Conservation (phyloP, 1,140 invertebrate genomes). For the Brachystomella parvula region DNA sequence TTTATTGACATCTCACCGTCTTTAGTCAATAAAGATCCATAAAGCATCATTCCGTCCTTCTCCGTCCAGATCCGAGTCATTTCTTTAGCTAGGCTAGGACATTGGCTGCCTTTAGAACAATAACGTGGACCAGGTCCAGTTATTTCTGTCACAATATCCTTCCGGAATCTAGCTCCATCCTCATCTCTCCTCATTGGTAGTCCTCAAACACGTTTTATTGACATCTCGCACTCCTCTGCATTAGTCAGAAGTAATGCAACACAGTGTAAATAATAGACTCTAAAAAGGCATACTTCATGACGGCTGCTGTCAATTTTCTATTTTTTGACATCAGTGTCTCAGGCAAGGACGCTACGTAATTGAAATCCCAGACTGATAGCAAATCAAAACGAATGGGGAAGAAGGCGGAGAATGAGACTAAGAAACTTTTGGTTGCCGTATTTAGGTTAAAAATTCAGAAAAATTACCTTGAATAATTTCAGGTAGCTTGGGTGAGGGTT, state of each 20-base stretch:
- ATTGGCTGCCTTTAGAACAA: too few species aligned
- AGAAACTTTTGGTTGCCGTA: background rate
- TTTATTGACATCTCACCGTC: background rate
- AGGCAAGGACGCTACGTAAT: background rate
- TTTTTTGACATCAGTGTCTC: background rate
- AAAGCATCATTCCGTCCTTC: background rate
- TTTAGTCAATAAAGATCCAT: too few species aligned
- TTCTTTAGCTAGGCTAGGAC: too few species aligned
- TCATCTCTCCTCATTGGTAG: too few species aligned
- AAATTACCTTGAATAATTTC: too few species aligned
- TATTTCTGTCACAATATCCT: background rate
- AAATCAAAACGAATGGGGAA: background rate
- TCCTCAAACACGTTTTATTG: background rate
- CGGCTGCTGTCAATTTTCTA: background rate
- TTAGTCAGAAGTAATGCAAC: background rate
- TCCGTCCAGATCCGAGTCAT: too few species aligned
- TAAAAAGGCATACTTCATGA: background rate
- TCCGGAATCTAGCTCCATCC: background rate
- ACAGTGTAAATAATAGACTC: background rate
- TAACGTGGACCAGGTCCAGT: too few species aligned
- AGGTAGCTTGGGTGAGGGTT: conserved; percentile 85
- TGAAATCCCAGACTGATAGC: background rate
- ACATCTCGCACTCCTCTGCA: background rate
- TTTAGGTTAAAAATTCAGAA: too few species aligned
- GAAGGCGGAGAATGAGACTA: background rate